phyloP scores from a whole-genome alignment of 2,797 vertebrate genomes.

The Phyllotis vaccarum region DNA sequence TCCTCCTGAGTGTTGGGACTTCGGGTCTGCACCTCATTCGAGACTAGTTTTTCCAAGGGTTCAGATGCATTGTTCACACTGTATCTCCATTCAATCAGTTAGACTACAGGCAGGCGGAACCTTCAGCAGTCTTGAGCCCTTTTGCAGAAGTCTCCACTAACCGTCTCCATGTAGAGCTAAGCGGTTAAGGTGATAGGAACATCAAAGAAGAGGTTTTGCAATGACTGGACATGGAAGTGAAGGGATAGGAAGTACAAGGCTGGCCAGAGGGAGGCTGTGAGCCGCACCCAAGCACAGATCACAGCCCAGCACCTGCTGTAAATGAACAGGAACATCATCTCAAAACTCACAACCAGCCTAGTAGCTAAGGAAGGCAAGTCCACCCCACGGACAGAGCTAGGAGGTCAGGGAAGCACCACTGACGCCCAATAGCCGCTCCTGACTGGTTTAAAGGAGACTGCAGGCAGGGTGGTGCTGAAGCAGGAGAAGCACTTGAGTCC shows the following conservation, averaged over 20 bases:
- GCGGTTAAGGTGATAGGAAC: conserved; percentile 49
- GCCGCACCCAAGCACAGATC: not conserved
- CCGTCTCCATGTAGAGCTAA: conserved; percentile 52
- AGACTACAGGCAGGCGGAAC: not conserved
- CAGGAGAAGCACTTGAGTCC: not conserved
- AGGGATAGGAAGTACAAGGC: conserved; percentile 5
- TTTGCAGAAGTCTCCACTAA: conserved; percentile 66
- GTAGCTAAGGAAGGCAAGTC: not conserved
- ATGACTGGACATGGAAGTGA: conserved; percentile 61
- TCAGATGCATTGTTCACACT: not conserved
- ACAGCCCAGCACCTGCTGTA: not conserved
- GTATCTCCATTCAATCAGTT: conserved; percentile 1
- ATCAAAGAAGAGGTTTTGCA: conserved; percentile 46
- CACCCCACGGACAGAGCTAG: not conserved
- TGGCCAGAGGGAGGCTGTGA: not conserved
- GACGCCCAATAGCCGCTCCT: not conserved
- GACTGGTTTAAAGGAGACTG: not conserved
- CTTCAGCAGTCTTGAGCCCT: not conserved
- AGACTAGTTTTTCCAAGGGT: not conserved
- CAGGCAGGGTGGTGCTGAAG: not conserved
- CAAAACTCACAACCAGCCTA: conserved; percentile 51
- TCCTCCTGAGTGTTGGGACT: not conserved
- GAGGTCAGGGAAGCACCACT: conserved; percentile 9
- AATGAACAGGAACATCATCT: not conserved
- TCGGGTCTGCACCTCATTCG: too few relatives aligned